A percentile compares a stretch with the other conserved stretches of the same genome.
phyloP scores from a whole-genome alignment of 2,797 vertebrate genomes.

The Danionella dracula region DNA sequence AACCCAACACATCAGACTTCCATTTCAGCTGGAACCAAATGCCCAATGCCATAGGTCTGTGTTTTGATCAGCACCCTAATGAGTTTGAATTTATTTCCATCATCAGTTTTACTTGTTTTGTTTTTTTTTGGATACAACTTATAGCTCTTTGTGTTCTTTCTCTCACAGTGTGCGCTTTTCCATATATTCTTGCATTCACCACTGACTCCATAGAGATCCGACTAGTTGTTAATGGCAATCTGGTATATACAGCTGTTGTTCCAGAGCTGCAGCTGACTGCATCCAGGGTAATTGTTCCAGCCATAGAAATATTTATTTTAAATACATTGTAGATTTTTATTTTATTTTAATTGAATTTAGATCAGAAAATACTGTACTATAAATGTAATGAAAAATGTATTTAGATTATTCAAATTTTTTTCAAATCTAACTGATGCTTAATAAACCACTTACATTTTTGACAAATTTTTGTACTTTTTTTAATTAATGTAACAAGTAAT shows the following conservation, averaged over 20 bases:
- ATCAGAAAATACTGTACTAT: no score
- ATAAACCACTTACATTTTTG: no score
- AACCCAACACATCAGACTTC: constrained; percentile 90
- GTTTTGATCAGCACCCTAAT: not conserved
- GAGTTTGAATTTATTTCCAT: no score
- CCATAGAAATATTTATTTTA: not conserved
- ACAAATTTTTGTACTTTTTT: no score
- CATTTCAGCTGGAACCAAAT: constrained; percentile 99
- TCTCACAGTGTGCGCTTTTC: constrained; percentile 91
- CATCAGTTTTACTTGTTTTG: no score
- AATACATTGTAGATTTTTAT: not conserved
- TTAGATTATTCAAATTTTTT: no score
- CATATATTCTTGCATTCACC: constrained; percentile 96
- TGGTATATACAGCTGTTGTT: constrained; percentile 96
- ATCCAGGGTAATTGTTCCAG: constrained; percentile 76
- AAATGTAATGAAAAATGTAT: no score
- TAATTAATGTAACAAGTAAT: no score
- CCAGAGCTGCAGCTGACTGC: constrained; percentile 91
- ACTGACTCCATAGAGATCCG: constrained; percentile 97
- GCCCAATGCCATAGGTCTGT: constrained; percentile 87
- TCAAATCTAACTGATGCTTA: no score
- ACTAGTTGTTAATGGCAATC: constrained; percentile 94
- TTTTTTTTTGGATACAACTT: no score
- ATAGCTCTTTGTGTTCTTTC: not conserved
- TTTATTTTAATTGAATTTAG: no score